These are phyloP conservation scores for Ecliptopera silaceata DNA, from an alignment of 2,888 invertebrate genomes.

Conservation along the genomic window DNA sequence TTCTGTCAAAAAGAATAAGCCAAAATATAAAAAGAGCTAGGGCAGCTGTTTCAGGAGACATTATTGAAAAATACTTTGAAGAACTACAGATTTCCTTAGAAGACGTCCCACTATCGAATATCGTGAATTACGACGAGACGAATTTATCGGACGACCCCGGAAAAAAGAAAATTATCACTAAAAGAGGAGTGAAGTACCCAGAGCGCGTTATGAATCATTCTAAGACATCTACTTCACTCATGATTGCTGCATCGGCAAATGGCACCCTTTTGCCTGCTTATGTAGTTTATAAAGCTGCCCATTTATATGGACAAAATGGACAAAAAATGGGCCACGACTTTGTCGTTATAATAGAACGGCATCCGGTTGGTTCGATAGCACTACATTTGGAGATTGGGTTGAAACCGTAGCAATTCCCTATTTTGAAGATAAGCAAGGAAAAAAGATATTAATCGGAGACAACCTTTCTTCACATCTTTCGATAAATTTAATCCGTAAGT, in stretches of 20 bases:
- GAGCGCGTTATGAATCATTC: conserved; percentile 1
- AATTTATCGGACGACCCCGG: conserved; percentile 7
- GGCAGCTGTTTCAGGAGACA: not conserved
- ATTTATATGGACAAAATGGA: conserved; percentile 5
- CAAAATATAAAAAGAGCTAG: conserved; percentile 6
- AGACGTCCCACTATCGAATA: conserved; percentile 1
- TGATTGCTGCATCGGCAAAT: conserved; percentile 3
- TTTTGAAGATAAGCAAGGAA: not conserved
- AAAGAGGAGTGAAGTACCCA: not conserved
- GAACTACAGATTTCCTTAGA: conserved; percentile 1
- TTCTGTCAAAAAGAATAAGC: not conserved
- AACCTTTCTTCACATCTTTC: conserved; percentile 1
- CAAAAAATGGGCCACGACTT: not conserved
- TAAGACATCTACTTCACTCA: not conserved
- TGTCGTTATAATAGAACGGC: conserved; percentile 1
- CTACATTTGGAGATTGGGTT: conserved; percentile 1
- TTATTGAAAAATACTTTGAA: conserved; percentile 5
- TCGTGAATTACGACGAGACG: conserved; percentile 6
- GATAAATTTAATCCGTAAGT: not conserved
- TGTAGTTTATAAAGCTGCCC: conserved; percentile 2
- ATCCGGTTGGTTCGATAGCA: conserved; percentile 7
- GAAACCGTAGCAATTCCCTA: not conserved
- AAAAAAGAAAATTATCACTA: not conserved
- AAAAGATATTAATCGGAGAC: conserved; percentile 1
- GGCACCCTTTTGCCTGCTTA: conserved; percentile 40